These are phyloP conservation scores for Burhinus bistriatus DNA, from an alignment of 2,113 vertebrate species.

Conservation along the genomic window DNA sequence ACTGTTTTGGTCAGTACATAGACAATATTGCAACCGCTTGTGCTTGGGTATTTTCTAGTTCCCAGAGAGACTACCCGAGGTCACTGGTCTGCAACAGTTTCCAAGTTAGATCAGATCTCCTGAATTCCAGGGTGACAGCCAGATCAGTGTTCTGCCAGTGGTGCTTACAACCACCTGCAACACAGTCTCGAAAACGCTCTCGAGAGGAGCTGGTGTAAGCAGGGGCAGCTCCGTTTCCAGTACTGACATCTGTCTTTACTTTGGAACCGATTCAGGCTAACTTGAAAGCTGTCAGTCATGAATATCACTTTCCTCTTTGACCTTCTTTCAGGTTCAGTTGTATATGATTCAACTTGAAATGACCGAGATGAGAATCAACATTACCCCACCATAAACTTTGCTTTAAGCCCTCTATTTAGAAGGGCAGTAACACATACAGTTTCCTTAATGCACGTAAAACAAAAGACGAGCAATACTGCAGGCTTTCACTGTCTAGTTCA, in stretches of 20 bases:
- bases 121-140: not conserved
- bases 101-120: rapidly evolving
- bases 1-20: rapidly evolving
- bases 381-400: not conserved
- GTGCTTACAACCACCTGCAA: not conserved
- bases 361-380: not conserved
- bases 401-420: not conserved
- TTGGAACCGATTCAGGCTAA: no score
- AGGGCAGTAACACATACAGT: not conserved
- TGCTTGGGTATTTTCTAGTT: not conserved
- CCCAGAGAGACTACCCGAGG: no score
- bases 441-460: rapidly evolving
- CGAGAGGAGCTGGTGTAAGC: not conserved
- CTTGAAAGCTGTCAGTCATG: not conserved
- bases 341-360: rapidly evolving
- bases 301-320: not conserved
- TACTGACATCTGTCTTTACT: no score
- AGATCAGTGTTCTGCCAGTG: not conserved
- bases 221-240: not conserved
- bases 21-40: not conserved
- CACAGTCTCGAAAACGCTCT: not conserved
- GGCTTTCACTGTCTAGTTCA: not conserved
- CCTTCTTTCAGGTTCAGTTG: not conserved
- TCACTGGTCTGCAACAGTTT: not conserved
- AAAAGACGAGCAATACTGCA: not conserved